These are phyloP conservation scores for Acronicta alni DNA, from an alignment of 2,888 invertebrate species.

Conservation along the genomic window DNA sequence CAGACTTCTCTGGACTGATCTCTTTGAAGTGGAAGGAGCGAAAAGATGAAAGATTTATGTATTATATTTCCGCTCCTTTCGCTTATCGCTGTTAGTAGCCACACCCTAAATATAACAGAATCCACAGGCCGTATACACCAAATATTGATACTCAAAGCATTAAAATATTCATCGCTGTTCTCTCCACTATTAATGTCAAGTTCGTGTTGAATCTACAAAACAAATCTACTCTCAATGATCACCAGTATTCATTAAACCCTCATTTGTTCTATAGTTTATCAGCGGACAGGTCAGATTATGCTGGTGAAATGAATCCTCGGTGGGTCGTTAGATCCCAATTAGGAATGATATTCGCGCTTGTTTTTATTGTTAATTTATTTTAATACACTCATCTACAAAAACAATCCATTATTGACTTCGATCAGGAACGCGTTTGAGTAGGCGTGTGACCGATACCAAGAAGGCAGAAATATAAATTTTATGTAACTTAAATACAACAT, in stretches of 20 bases:
- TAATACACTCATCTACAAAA: too few species aligned
- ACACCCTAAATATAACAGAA: constrained; percentile 3
- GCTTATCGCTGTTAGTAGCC: background rate
- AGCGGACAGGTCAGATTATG: background rate
- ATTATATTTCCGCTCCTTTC: background rate
- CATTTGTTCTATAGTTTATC: background rate
- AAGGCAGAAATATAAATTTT: too few species aligned
- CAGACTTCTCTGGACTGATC: too few species aligned
- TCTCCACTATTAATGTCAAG: constrained; percentile 11
- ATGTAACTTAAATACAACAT: too few species aligned
- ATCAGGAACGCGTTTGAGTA: too few species aligned
- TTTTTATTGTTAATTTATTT: background rate
- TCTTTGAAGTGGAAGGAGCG: too few species aligned
- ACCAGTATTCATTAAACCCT: background rate
- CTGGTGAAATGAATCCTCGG: background rate
- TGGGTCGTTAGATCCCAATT: background rate
- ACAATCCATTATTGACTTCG: too few species aligned
- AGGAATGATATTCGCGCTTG: background rate
- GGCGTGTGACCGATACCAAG: too few species aligned
- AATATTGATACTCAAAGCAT: constrained; percentile 24
- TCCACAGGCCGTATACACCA: constrained; percentile 3
- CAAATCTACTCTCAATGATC: background rate
- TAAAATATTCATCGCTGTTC: constrained; percentile 12
- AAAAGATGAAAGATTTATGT: background rate
- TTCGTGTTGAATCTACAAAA: constrained; percentile 5